Percentiles rank a stretch among this genome's conserved stretches.
These are phyloP conservation scores for Drosophila sordidula DNA, from an alignment of 2,888 invertebrate genomes.

Conservation along the genomic window DNA sequence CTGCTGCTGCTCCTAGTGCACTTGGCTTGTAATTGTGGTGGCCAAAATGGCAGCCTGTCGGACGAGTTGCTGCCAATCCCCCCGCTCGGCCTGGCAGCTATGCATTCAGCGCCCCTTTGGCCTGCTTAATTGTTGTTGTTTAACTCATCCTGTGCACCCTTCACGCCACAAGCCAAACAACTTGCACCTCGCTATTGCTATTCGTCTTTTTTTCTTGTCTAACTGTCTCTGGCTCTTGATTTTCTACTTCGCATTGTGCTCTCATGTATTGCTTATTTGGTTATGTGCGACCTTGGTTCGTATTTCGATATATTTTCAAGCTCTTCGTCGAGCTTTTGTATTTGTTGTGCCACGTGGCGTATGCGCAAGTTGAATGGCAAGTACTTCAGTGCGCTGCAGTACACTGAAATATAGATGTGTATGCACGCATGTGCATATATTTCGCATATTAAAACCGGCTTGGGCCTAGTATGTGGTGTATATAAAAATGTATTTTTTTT, in stretches of 20 bases:
- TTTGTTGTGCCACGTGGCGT: constrained; percentile 26
- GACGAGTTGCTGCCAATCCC: constrained; percentile 23
- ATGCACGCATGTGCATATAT: no score
- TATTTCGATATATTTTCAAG: constrained; percentile 24
- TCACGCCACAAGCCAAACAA: neutral
- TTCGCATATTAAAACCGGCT: neutral
- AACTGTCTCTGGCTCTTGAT: constrained; percentile 2
- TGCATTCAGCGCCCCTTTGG: neutral
- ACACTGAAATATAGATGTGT: neutral
- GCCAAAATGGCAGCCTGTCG: constrained; percentile 8
- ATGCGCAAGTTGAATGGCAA: constrained; percentile 21
- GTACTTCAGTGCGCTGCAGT: constrained; percentile 1
- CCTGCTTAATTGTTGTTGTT: constrained; percentile 18
- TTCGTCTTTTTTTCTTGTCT: no score
- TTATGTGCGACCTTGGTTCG: constrained; percentile 28
- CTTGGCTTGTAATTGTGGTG: constrained; percentile 39
- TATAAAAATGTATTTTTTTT: no score
- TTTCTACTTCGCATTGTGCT: constrained; percentile 6
- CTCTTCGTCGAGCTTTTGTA: constrained; percentile 14
- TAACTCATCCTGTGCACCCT: constrained; percentile 12
- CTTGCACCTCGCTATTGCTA: neutral
- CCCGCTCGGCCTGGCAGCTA: no score
- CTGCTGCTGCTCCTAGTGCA: constrained; percentile 3
- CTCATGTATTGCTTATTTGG: neutral
- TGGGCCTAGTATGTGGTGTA: no score